Evolutionary conservation across 2,888 invertebrate species (phyloP), one percentile per base, ranked within the genome.

Genomic region (Hesperia comma): DNA sequence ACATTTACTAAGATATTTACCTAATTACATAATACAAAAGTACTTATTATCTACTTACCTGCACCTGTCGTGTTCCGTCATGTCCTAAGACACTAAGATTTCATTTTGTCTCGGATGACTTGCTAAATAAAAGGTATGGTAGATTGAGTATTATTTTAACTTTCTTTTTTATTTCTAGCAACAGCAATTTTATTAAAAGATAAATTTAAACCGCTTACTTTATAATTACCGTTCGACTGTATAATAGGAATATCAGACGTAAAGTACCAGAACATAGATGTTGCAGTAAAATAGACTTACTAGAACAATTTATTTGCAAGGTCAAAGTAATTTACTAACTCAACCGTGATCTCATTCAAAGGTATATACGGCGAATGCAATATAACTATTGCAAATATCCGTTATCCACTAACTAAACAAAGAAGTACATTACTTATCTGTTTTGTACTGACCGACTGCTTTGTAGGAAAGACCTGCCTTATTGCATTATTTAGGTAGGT

Each of bases 231-330:
- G n/a, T 15, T 10, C 54, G n/a, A 6, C 14, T 26, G 55, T 19
- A 14, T 55, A 19, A 46, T 32, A 60, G 61, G 56, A 69, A 68
- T 69, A 70, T 69, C 49, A 51, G 62, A 68, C 63, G 63, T 68
- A 68, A 15, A 7, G 12, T 19, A 49, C 19, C n/a, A 49, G 17
- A 67, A 53, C 63, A 62, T 67, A 64, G 60, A 69, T 68, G 51
- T 68, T 68, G 68, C 63, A 55, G 64, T 68, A 58, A 67, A 79
- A 76, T 78, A 74, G 78, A 81, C 79, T 78, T 81, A 82, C 80
- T 83, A 78, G 82, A 83, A 82, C 81, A 79, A 83, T 84, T 81
- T 80, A 77, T 77, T 74, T 77, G 74, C 86, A 86, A 87, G 87
- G 86, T 81, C 84, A 75, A 78, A 83, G 73, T 79, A 75, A 83